A percentile compares a stretch with the other conserved stretches of the same genome.
phyloP scores from a whole-genome alignment of 2,113 vertebrate genomes.

The Poicephalus meyeri region DNA sequence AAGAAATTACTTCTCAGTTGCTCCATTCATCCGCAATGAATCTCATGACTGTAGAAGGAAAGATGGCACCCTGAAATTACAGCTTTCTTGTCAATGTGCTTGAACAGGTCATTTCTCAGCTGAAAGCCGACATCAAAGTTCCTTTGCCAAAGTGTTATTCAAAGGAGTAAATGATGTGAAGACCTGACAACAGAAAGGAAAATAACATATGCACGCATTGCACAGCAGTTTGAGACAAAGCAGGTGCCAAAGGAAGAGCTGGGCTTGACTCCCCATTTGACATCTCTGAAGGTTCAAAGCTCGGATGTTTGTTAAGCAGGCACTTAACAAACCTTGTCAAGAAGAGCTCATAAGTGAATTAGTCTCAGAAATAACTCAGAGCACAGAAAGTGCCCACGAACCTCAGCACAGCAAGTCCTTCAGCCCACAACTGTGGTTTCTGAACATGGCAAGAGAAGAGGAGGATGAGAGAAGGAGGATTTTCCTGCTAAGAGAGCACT shows the following conservation, averaged over 20 bases:
- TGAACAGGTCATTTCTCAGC: constrained; percentile 47
- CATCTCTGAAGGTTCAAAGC: not conserved
- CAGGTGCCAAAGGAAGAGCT: not conserved
- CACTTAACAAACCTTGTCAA: not conserved
- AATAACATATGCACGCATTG: constrained; percentile 25
- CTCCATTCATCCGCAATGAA: constrained; percentile 41
- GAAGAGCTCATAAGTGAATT: not conserved
- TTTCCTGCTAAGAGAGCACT: not conserved
- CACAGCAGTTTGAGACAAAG: not conserved
- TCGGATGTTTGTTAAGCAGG: not conserved
- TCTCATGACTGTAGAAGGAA: constrained; percentile 3
- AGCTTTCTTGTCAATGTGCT: constrained; percentile 30
- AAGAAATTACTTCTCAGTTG: constrained; percentile 36
- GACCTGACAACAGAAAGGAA: constrained; percentile 41
- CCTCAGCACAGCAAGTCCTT: not conserved
- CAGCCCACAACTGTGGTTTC: not conserved
- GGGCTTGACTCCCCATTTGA: not conserved
- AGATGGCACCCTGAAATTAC: constrained; percentile 61
- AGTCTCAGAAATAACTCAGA: constrained; percentile 12
- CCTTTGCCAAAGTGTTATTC: constrained; percentile 35
- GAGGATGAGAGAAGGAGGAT: not conserved
- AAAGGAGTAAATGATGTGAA: constrained; percentile 57
- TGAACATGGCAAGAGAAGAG: not conserved
- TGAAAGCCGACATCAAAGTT: constrained; percentile 44
- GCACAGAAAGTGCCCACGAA: not conserved